These are phyloP conservation scores for Magallana nippona DNA, from an alignment of 2,888 invertebrate genomes.

Conservation along the genomic window DNA sequence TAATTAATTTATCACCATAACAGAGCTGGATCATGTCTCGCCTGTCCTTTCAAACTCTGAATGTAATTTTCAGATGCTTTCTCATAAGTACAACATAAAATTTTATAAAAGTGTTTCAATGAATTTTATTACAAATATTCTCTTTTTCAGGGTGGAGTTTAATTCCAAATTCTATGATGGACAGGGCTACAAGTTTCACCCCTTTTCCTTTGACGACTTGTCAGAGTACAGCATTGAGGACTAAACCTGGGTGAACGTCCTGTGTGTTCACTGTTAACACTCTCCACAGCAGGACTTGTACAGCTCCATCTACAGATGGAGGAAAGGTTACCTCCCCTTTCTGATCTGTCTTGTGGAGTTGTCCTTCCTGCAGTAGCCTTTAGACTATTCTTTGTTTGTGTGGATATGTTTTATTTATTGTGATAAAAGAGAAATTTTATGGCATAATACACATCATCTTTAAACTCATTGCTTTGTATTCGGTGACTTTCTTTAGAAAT, in stretches of 20 bases:
- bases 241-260: background rate
- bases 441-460: background rate
- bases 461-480: background rate
- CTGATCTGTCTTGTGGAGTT: background rate
- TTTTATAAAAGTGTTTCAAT: too few relatives aligned
- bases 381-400: background rate
- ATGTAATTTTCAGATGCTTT: too few relatives aligned
- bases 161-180: constrained; percentile 98
- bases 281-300: constrained; percentile 7
- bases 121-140: background rate
- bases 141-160: constrained; percentile 92
- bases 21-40: too few relatives aligned
- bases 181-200: constrained; percentile 93
- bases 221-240: constrained; percentile 49
- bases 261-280: background rate
- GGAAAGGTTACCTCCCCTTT: background rate
- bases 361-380: background rate
- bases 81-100: too few relatives aligned
- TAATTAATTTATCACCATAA: too few relatives aligned
- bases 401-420: constrained; percentile 16
- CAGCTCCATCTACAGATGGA: background rate
- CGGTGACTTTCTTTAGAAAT: background rate
- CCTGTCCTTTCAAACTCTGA: too few relatives aligned
- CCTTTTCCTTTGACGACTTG: constrained; percentile 91
- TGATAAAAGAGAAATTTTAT: constrained; percentile 1